Evolutionary conservation across 2,888 invertebrate species (phyloP), one percentile per base, ranked within the genome.

Genomic region (Athripsodes cinereus): DNA sequence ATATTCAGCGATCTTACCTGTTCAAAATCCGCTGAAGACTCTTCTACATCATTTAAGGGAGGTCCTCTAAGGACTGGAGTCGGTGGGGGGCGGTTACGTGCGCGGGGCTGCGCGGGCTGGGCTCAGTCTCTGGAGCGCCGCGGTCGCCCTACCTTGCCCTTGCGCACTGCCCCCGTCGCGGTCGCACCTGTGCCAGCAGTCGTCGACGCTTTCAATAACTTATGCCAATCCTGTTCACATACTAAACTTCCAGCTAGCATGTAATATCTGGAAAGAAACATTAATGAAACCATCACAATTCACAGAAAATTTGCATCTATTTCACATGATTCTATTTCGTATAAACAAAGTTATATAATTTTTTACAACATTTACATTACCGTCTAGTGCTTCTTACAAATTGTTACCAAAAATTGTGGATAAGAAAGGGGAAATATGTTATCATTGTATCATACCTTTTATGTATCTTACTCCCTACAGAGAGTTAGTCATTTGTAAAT

Each of bases 211-310:
- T 92, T 91, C 75, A 92, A 85, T 71, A 94, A 81, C 78, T 94
- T 94, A 77, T 93, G 91, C 88, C 92, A 95, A 80, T 96, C 95
- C 76, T 93, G 90, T 78, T 96, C 96, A 81, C 96, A 96, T 65
- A 95, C 89, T 71, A 94, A 83, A 71, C 87, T 88, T 65, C 94
- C 95, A 70, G 91, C 89, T 68, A 95, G 81, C 82, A 95, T 86
- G 77, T 92, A 91, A 80, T 92, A 95, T 80, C 87, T 86, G 71
- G 22, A 67, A 47, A 40, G 16, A 13, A 40, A 40, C 26, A 26
- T 6, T 10, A 26, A 26, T n/a, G n/a, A n/a, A n/a, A n/a, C n/a
- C n/a, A n/a, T n/a, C n/a, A n/a, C n/a, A n/a, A n/a, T n/a, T n/a
- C n/a, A n/a, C n/a, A n/a, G n/a, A n/a, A n/a, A n/a, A n/a, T n/a